Conservation (phyloP, 2,888 invertebrate species). For the Mythimna albipuncta region DNA sequence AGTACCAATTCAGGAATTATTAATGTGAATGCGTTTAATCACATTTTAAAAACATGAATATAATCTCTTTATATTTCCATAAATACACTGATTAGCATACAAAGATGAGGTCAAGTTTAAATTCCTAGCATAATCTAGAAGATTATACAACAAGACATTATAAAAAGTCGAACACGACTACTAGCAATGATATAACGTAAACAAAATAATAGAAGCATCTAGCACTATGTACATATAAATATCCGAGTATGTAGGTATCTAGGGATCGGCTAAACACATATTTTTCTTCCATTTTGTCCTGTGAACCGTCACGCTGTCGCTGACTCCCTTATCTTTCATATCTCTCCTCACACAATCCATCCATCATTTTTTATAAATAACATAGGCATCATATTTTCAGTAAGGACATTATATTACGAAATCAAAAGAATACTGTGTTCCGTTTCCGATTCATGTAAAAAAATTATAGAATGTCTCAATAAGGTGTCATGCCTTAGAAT, state of each 20-base stretch:
- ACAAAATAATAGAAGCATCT: slow-evolving; percentile 8
- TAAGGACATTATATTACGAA: not conserved
- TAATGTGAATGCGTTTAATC: slow-evolving; percentile 13
- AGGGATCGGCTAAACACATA: no score
- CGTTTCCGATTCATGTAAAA: not conserved
- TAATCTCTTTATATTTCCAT: slow-evolving; percentile 18
- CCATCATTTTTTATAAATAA: no score
- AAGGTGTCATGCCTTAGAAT: slow-evolving; percentile 23
- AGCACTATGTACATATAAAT: no score
- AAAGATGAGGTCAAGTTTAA: slow-evolving; percentile 57
- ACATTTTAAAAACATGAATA: slow-evolving; percentile 4
- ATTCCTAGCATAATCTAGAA: slow-evolving; percentile 31
- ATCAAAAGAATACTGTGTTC: not conserved
- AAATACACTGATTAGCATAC: slow-evolving; percentile 36
- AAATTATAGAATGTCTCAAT: slow-evolving; percentile 16
- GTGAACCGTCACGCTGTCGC: no score
- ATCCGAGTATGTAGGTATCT: no score
- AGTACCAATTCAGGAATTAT: slow-evolving; percentile 23
- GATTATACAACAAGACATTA: slow-evolving; percentile 40
- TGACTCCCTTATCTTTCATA: no score
- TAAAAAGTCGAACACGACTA: slow-evolving; percentile 24
- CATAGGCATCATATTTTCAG: not conserved
- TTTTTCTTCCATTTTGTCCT: no score
- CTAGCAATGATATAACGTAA: not conserved
- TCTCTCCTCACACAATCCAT: no score